Base-by-base conservation (phyloP, 1,140 invertebrate species). In the Halyomorpha halys region DNA sequence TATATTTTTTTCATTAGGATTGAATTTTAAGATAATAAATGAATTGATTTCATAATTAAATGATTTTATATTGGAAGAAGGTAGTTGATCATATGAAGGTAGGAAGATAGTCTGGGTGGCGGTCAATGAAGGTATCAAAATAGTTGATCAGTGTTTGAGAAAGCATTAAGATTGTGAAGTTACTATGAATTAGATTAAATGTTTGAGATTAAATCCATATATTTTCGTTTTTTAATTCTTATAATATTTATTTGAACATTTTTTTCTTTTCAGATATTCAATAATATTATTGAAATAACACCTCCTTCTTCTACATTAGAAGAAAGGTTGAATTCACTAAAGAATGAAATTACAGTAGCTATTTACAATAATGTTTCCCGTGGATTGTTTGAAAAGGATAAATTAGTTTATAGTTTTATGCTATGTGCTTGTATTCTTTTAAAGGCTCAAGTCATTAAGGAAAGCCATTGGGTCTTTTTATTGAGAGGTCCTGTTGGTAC, bases 321-420 rank as follows among this genome's bases (percentile, higher is more conserved):
- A 11, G 71, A 74, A 30, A 79, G 90, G 23, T 75, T 94, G 14
- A 70, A 80, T 45, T 82, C 81, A 53, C 76, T 96, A 0, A 80
- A 84, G 65, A 72, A 79, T 11, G 84, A 90, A 73, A 91, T 92
- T 59, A 91, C 90, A 0, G 78, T 86, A 62, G 84, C 86, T 0
- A 80, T 94, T 4, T 95, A 94, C 71, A 83, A 83, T 11, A 94
- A 91, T 68, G 85, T 96, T 25, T 93, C 90, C n/a, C 78, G 90
- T 27, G 86, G 85, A 0, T 76, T 96, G 6, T 96, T 96, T 76
- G 91, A 95, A 75, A 84, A 86, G 69, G 90, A 97, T 73, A 95
- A 95, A 78, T 77, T 95, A 0, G 83, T 95, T 27, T 94, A 87
- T 72, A 89, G 87, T 70, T 91, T 94, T 68, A 81, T 94, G 75